Evolutionary conservation across 2,113 vertebrate genomes (phyloP).

Genomic region (Ammospiza caudacuta): DNA sequence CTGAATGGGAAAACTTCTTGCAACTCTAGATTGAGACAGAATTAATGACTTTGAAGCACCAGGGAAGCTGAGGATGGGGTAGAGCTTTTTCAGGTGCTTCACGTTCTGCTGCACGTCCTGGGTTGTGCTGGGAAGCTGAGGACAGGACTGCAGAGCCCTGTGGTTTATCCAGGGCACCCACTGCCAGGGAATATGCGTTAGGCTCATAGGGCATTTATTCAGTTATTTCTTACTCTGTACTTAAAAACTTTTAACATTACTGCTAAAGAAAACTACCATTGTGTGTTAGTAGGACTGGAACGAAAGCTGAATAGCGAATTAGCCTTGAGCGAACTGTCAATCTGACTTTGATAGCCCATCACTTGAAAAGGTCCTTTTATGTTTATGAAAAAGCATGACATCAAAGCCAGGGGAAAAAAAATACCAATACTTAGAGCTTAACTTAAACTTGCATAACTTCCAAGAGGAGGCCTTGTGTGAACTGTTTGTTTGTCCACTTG

Average conservation of each 20-base stretch:
- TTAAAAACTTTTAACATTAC: slow-evolving; percentile 77
- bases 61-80: not conserved
- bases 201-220: slow-evolving; percentile 56
- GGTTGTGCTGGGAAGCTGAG: not conserved
- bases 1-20: not conserved
- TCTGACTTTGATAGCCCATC: slow-evolving; percentile 87
- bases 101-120: not conserved
- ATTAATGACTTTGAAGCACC: not conserved
- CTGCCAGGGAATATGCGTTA: not conserved
- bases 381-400: slow-evolving; percentile 85
- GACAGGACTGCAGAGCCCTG: not conserved
- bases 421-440: slow-evolving; percentile 83
- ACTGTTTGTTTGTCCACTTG: slow-evolving; percentile 80
- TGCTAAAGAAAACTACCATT: slow-evolving; percentile 89
- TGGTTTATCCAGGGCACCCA: not conserved
- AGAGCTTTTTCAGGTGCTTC: not conserved
- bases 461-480: slow-evolving; percentile 81
- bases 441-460: slow-evolving; percentile 76
- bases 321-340: slow-evolving; percentile 89
- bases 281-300: slow-evolving; percentile 92
- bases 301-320: slow-evolving; percentile 94
- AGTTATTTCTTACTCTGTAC: slow-evolving; percentile 67
- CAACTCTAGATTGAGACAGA: not conserved
- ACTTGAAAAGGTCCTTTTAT: slow-evolving; percentile 92
- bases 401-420: slow-evolving; percentile 83